phyloP scores from a whole-genome alignment of 1,140 invertebrate genomes.

The Melitaea cinxia region DNA sequence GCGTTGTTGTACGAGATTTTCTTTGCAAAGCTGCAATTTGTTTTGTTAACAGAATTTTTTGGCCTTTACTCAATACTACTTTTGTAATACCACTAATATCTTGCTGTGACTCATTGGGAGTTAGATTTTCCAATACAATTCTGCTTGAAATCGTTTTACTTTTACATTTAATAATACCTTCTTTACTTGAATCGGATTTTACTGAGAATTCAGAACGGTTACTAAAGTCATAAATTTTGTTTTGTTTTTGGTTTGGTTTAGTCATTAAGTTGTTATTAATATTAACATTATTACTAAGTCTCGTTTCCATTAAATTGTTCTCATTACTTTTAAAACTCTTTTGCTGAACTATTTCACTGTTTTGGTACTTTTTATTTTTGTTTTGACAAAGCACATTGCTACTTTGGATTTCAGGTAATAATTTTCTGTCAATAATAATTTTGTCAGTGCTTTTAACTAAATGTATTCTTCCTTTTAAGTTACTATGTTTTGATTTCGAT shows the following conservation, averaged over 20 bases:
- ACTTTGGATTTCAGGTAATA: background rate
- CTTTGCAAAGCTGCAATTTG: conserved; percentile 23
- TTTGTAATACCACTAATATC: conserved; percentile 49
- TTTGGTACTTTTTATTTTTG: background rate
- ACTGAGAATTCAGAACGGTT: background rate
- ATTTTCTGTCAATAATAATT: background rate
- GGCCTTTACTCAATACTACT: conserved; percentile 51
- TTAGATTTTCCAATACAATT: background rate
- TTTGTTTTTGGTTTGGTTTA: background rate
- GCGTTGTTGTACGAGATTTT: conserved; percentile 42
- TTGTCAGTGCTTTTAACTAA: background rate
- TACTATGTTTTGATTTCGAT: background rate
- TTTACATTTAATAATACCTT: background rate
- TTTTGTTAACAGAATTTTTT: conserved; percentile 21
- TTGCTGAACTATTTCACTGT: background rate
- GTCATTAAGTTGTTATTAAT: too few species aligned
- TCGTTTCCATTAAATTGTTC: background rate
- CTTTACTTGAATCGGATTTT: background rate
- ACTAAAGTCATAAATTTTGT: background rate
- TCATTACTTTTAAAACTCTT: background rate
- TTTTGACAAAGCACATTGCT: background rate
- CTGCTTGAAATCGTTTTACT: background rate
- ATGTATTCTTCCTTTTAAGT: background rate
- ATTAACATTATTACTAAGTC: background rate
- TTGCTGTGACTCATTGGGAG: conserved; percentile 24